Base-by-base conservation (phyloP, 2,888 invertebrate genomes). In the Diaphora mendica region DNA sequence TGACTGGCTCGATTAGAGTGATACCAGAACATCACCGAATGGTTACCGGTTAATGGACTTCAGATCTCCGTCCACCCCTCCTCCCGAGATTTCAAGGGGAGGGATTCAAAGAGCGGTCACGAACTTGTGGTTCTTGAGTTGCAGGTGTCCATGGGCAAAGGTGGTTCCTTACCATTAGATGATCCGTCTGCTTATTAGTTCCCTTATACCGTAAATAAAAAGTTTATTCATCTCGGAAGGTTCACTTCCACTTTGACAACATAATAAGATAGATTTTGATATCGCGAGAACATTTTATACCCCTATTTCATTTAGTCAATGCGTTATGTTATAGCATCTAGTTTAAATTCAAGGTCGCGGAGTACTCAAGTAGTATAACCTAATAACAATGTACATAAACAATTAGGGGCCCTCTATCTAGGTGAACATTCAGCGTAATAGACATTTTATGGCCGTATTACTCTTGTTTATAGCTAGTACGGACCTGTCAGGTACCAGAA, bases 391-490 rank as follows among this genome's bases (percentile, higher is more conserved):
- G 81, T 70, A 42, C 70, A 70, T 81, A 81, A 81, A 77, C 76
- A 75, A 78, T 85, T 77, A 81, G 77, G 85, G 82, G 78, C 78
- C 77, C 74, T 75, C 72, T 86, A 84, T 85, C 80, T 83, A 78
- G 76, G 71, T 44, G 17, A 78, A 78, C 82, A 82, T 80, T 78
- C 74, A 74, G 77, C 82, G 83, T 85, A 87, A 87, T 83, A 80
- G 84, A 70, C 76, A 67, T 72, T 82, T 86, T 78, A 82, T 71
- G 73, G 76, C 68, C 72, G 76, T 78, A 81, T 85, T 83, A 82
- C 78, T 77, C 71, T 83, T 85, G 85, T 86, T 85, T 84, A 86
- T 82, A 66, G 76, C 75, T 59, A 64, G 75, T 80, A 77, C 78
- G 81, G 73, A 68, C 51, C 39, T 67, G 68, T 62, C 68, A 79